Evolutionary conservation across 2,888 invertebrate genomes (phyloP).

Genomic region (Limnephilus marmoratus): DNA sequence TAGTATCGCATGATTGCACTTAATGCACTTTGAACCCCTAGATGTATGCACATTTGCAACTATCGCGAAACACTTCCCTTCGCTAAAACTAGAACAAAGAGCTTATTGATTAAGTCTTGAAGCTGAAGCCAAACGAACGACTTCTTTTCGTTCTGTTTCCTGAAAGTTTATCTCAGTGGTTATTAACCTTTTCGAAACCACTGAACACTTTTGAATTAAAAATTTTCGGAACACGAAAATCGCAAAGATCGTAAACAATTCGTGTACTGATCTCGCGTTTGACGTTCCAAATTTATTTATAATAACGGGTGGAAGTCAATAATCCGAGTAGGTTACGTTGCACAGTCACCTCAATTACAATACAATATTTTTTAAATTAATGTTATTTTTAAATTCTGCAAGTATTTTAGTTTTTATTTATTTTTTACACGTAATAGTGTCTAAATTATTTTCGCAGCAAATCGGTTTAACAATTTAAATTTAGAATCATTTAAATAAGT

Average conservation of each 20-base stretch:
- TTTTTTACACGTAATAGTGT: no score
- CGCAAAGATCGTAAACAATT: neutral
- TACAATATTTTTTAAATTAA: no score
- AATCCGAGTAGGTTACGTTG: no score
- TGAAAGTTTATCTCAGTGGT: neutral
- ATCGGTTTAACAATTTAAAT: no score
- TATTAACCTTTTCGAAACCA: neutral
- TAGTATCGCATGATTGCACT: neutral
- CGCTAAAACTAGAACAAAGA: neutral
- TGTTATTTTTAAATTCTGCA: no score
- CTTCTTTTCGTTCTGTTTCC: neutral
- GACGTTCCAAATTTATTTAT: no score
- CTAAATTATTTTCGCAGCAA: no score
- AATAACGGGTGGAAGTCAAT: no score
- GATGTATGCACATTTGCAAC: constrained; percentile 2
- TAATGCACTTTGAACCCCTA: neutral
- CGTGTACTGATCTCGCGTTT: no score
- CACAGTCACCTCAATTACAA: no score
- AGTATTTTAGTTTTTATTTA: no score
- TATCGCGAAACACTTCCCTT: neutral
- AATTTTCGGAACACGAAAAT: neutral
- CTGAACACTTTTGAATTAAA: neutral
- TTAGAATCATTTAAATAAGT: no score
- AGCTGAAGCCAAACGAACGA: neutral
- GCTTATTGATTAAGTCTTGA: neutral